A percentile compares a stretch with the other conserved stretches of the same genome.
Evolutionary conservation across 2,113 vertebrate species (phyloP).

Genomic region (Neomonachus schauinslandi): DNA sequence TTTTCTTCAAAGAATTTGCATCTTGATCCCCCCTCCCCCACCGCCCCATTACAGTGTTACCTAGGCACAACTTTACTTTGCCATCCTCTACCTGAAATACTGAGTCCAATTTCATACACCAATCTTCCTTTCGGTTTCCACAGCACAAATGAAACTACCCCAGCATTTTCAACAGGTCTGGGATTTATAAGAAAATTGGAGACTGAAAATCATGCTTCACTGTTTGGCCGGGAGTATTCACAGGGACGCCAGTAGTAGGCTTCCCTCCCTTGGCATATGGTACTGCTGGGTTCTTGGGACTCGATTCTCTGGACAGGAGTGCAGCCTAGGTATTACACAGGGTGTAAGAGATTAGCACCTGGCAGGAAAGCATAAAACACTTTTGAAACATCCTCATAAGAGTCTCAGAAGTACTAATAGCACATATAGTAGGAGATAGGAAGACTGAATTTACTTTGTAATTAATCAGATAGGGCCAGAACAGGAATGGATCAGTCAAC

Average conservation of each 20-base stretch:
- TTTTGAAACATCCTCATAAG: background rate
- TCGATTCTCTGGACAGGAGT: too few species aligned
- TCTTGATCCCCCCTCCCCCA: background rate
- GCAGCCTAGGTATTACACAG: too few species aligned
- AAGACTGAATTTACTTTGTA: background rate
- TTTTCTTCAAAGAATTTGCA: background rate
- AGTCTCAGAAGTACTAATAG: background rate
- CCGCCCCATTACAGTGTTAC: background rate
- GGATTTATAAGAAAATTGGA: background rate
- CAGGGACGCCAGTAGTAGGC: fast-evolving
- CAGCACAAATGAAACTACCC: background rate
- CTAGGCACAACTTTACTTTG: background rate
- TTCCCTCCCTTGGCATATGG: background rate
- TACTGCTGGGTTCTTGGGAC: background rate
- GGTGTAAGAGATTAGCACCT: background rate
- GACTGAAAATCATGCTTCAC: background rate
- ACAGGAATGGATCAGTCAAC: too few species aligned
- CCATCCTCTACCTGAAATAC: too few species aligned
- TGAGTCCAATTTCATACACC: background rate
- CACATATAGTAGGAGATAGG: fast-evolving
- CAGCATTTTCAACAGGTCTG: background rate
- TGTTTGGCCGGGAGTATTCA: background rate
- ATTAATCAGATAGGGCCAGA: background rate
- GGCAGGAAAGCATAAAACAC: background rate
- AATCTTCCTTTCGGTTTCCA: background rate